Percentiles rank a stretch among this genome's conserved stretches.
Conservation (phyloP, 2,113 vertebrate species). For the Paramisgurnus dabryanus region DNA sequence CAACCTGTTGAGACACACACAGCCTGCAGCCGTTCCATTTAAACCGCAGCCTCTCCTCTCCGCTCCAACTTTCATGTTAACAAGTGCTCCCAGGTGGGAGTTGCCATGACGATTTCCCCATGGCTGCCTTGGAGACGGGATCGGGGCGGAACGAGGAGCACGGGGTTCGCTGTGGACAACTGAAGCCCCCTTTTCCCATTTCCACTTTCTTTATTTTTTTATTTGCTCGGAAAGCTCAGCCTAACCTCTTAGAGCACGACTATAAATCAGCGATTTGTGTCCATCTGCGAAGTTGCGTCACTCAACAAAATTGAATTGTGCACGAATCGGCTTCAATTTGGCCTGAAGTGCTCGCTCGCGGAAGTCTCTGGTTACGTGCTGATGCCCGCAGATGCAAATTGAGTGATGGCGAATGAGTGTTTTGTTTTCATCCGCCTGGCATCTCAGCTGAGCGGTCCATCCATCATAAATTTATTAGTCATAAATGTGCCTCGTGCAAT, state of each 20-base stretch:
- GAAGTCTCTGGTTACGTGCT: constrained; percentile 23
- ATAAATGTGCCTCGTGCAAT: constrained; percentile 31
- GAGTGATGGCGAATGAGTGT: neutral
- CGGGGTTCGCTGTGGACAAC: constrained; percentile 48
- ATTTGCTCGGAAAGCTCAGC: constrained; percentile 34
- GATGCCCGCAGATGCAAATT: constrained; percentile 18
- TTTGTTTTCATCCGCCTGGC: constrained; percentile 24
- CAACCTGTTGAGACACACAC: constrained; percentile 59
- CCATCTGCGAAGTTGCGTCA: constrained; percentile 37
- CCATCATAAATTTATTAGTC: constrained; percentile 21
- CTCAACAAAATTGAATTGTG: constrained; percentile 9
- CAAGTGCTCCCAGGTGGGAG: constrained; percentile 64
- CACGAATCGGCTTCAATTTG: constrained; percentile 28
- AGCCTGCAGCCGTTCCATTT: constrained; percentile 53
- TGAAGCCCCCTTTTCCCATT: constrained; percentile 36
- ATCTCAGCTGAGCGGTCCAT: constrained; percentile 2
- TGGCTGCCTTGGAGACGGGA: constrained; percentile 56
- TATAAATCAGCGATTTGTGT: constrained; percentile 43
- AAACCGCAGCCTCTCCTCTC: constrained; percentile 35
- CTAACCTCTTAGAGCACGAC: constrained; percentile 43
- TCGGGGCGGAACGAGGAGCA: constrained; percentile 52
- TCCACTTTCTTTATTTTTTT: constrained; percentile 34
- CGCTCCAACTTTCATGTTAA: constrained; percentile 63
- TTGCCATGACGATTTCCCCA: constrained; percentile 65
- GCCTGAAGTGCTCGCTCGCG: constrained; percentile 29